Evolutionary conservation across 2,113 vertebrate genomes (phyloP).

Genomic region (Tor tambroides): DNA sequence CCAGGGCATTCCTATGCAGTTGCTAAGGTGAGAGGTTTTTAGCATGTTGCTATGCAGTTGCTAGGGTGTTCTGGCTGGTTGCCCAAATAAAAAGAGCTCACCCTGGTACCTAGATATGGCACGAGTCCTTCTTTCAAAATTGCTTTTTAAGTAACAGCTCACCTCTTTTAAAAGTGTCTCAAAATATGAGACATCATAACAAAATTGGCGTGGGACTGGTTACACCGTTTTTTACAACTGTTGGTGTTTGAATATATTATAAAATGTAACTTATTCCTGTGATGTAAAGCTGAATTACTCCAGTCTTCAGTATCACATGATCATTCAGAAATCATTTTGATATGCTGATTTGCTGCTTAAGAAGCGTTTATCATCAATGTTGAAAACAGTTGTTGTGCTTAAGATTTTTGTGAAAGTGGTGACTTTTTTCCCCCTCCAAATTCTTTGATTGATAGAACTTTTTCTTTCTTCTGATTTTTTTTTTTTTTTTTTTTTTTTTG

Average conservation of each 20-base stretch:
- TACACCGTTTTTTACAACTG: too few species aligned
- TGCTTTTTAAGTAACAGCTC: background rate
- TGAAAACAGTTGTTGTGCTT: background rate
- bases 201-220: background rate
- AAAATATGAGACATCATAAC: background rate
- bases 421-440: too few species aligned
- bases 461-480: too few species aligned
- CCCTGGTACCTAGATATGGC: background rate
- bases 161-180: background rate
- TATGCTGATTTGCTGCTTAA: background rate
- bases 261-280: too few species aligned
- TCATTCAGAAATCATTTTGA: background rate
- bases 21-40: background rate
- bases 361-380: background rate
- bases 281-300: too few species aligned
- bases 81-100: background rate
- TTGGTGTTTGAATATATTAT: too few species aligned
- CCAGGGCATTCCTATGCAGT: slow-evolving; percentile 8
- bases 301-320: too few species aligned
- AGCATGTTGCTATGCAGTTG: background rate
- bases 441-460: background rate
- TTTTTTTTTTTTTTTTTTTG: too few species aligned
- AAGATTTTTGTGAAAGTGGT: background rate
- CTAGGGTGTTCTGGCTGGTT: background rate
- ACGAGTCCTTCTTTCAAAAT: background rate